Conservation (phyloP, 2,113 vertebrate species). For the Chauna torquata region DNA sequence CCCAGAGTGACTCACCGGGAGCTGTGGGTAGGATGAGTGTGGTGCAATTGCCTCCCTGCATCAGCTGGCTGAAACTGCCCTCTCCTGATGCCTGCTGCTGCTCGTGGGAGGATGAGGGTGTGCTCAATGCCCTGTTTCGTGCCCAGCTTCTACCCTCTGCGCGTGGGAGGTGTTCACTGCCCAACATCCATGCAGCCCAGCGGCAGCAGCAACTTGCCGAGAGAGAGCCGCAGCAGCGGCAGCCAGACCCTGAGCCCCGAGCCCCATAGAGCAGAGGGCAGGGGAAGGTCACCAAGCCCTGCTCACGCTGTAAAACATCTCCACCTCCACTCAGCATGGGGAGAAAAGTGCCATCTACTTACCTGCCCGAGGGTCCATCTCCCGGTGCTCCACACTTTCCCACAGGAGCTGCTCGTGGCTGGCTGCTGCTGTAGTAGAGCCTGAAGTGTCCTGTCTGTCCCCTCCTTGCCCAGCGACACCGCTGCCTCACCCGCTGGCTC, state of each 20-base stretch:
- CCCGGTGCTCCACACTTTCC: accelerated
- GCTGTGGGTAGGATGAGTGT: neutral
- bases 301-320: accelerated
- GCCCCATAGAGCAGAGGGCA: no score
- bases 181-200: accelerated
- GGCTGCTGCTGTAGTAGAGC: neutral
- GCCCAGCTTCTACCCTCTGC: neutral
- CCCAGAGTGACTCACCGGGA: neutral
- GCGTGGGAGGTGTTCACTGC: neutral
- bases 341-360: neutral
- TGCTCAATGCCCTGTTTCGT: neutral
- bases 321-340: accelerated
- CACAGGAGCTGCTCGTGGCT: accelerated
- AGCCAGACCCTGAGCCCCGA: neutral
- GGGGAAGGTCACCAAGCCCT: neutral
- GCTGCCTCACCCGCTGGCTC: neutral
- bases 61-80: conserved; percentile 36
- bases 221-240: neutral
- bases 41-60: conserved; percentile 16
- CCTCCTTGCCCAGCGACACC: neutral
- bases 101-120: neutral
- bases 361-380: neutral
- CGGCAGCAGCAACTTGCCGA: accelerated
- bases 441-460: neutral
- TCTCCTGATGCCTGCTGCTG: neutral